Evolutionary conservation across 1,140 invertebrate species (phyloP).

Genomic region (Penaeus vannamei): DNA sequence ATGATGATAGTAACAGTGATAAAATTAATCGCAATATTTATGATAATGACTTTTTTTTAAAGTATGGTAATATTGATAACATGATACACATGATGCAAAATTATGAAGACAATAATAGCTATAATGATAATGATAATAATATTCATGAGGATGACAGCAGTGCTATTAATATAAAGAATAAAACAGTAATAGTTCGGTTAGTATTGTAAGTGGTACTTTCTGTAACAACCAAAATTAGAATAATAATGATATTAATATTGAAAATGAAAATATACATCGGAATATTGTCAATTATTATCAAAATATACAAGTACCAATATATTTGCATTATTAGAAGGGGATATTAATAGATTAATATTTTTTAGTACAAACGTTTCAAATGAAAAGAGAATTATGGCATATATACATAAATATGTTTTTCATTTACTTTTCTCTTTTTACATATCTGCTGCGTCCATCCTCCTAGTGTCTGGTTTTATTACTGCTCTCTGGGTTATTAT

Average conservation of each 20-base stretch:
- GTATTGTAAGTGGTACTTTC: too few species aligned
- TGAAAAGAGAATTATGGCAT: too few species aligned
- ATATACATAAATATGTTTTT: too few species aligned
- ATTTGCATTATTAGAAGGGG: too few species aligned
- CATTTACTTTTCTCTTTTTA: too few species aligned
- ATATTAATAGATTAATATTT: too few species aligned
- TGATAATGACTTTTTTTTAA: not conserved
- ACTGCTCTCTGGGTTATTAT: too few species aligned
- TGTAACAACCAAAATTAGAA: not conserved
- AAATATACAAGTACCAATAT: too few species aligned
- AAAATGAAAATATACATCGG: not conserved
- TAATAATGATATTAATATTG: not conserved
- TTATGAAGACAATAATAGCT: slow-evolving; percentile 4
- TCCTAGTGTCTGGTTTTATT: too few species aligned
- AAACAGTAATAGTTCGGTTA: not conserved
- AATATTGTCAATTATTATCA: too few species aligned
- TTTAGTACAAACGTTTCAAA: too few species aligned
- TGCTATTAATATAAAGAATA: not conserved
- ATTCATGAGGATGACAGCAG: not conserved
- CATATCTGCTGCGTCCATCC: too few species aligned
- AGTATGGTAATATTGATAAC: not conserved
- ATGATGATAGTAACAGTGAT: not conserved
- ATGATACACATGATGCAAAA: not conserved
- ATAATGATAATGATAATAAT: not conserved
- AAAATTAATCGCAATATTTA: not conserved